A percentile compares a stretch with the other conserved stretches of the same genome.
Conservation (phyloP, 2,113 vertebrate genomes). For the Dryoscopus gambensis region DNA sequence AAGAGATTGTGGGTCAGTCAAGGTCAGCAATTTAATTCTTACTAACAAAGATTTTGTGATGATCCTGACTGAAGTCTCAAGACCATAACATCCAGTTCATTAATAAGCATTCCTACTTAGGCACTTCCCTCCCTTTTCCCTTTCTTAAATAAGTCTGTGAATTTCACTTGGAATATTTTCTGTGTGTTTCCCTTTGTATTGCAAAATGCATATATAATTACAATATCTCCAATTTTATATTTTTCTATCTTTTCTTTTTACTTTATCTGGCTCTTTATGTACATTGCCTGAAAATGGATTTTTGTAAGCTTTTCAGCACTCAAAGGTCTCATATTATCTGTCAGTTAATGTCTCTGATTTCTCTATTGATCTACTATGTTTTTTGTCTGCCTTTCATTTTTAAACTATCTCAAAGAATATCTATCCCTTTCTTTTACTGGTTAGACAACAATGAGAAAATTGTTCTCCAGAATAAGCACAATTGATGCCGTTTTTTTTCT, state of each 20-base stretch:
- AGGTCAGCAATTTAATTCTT: background rate
- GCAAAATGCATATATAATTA: background rate
- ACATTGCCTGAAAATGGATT: background rate
- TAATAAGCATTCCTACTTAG: background rate
- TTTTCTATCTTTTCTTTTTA: background rate
- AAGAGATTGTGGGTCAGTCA: background rate
- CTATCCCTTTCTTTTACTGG: background rate
- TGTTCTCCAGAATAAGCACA: conserved; percentile 13
- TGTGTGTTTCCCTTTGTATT: background rate
- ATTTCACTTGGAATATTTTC: background rate
- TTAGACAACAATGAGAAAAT: conserved; percentile 28
- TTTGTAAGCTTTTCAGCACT: conserved; percentile 1
- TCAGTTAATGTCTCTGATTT: background rate
- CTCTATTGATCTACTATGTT: conserved; percentile 27
- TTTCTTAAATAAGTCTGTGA: background rate
- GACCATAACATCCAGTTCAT: background rate
- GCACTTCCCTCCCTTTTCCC: background rate
- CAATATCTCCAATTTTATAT: background rate
- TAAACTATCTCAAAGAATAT: background rate
- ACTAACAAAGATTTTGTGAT: background rate
- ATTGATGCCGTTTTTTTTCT: background rate
- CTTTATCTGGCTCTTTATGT: background rate
- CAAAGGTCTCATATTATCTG: background rate
- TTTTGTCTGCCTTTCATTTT: conserved; percentile 18
- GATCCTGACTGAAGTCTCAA: background rate